A percentile compares a stretch with the other conserved stretches of the same genome.
Conservation (phyloP, 2,888 invertebrate species). For the Allacma fusca region DNA sequence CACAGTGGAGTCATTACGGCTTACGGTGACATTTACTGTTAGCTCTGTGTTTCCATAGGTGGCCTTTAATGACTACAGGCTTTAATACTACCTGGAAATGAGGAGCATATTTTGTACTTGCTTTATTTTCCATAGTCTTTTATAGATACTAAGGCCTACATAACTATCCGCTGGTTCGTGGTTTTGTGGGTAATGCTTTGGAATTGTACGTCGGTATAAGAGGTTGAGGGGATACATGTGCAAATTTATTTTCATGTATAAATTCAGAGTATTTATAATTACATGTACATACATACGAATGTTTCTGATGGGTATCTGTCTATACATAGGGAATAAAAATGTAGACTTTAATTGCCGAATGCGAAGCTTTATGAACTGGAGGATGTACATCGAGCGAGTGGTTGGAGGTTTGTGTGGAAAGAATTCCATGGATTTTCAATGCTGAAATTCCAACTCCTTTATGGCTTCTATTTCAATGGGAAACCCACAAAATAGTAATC, state of each 20-base stretch:
- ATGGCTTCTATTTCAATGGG: conserved; percentile 13
- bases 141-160: too few species aligned
- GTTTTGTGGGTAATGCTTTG: too few species aligned
- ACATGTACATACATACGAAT: too few species aligned
- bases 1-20: neutral
- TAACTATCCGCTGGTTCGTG: too few species aligned
- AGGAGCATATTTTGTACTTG: too few species aligned
- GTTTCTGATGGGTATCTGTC: too few species aligned
- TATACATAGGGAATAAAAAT: conserved; percentile 14
- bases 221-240: too few species aligned
- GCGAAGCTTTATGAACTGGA: neutral
- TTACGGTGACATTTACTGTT: conserved; percentile 5
- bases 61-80: neutral
- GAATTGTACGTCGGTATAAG: too few species aligned
- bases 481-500: conserved; percentile 11
- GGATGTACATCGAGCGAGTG: neutral
- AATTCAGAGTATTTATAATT: too few species aligned
- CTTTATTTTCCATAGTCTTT: too few species aligned
- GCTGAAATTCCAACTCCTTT: conserved; percentile 5
- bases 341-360: neutral
- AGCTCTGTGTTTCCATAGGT: neutral
- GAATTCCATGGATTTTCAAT: conserved; percentile 16
- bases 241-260: too few species aligned
- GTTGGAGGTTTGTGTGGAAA: neutral
- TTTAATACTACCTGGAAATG: neutral